These are phyloP conservation scores for Periphyllus acericola DNA, from an alignment of 2,888 invertebrate species.

Conservation along the genomic window DNA sequence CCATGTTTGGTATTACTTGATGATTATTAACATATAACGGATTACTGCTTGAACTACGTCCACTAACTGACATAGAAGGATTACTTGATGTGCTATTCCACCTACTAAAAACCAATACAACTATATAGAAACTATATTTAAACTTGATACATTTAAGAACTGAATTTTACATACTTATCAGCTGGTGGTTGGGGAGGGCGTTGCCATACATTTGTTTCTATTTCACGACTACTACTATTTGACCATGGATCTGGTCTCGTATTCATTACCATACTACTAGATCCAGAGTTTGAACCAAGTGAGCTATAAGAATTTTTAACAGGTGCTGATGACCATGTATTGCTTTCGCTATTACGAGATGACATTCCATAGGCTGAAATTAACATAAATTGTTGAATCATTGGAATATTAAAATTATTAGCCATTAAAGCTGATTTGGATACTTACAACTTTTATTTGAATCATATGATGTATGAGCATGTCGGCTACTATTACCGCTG, in stretches of 20 bases:
- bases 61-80: conserved; percentile 44
- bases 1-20: conserved; percentile 47
- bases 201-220: conserved; percentile 51
- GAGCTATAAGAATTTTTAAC: conserved; percentile 45
- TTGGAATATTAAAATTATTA: neutral
- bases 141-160: neutral
- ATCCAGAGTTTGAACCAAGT: conserved; percentile 29
- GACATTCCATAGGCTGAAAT: conserved; percentile 56
- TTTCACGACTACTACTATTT: conserved; percentile 28
- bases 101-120: conserved; percentile 7
- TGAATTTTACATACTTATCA: conserved; percentile 45
- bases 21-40: conserved; percentile 34
- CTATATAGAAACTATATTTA: neutral
- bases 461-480: conserved; percentile 43
- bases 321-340: conserved; percentile 24
- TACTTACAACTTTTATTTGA: conserved; percentile 57
- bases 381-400: neutral
- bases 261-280: conserved; percentile 32
- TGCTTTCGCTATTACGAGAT: conserved; percentile 47
- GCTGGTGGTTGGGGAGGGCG: conserved; percentile 47
- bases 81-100: conserved; percentile 54
- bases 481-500: conserved; percentile 38
- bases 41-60: conserved; percentile 48
- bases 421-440: neutral
- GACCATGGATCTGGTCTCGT: conserved; percentile 51